Percentiles rank a stretch among this genome's conserved stretches.
phyloP scores from a whole-genome alignment of 2,888 invertebrate genomes.

The Drepana falcataria region DNA sequence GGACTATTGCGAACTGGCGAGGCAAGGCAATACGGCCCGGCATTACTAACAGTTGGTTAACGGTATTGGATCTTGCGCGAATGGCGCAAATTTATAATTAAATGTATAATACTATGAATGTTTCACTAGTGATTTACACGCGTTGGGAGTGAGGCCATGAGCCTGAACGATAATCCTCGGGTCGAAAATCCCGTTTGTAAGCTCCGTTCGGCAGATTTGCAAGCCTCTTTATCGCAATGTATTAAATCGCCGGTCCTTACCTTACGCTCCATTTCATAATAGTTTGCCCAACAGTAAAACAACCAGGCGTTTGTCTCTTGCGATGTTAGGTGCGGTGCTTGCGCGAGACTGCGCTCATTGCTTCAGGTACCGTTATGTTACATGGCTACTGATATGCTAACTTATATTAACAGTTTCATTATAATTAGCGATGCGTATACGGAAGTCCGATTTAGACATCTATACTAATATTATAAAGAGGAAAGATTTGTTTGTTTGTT shows the following conservation, averaged over 20 bases:
- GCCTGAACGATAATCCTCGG: conserved; percentile 29
- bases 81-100: conserved; percentile 57
- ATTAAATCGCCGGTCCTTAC: conserved; percentile 51
- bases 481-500: too few relatives aligned
- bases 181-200: conserved; percentile 56
- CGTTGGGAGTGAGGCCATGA: conserved; percentile 32
- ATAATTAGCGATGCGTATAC: too few relatives aligned
- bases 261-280: conserved; percentile 67
- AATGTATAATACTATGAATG: conserved; percentile 42
- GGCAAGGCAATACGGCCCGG: conserved; percentile 44
- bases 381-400: too few relatives aligned
- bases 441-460: too few relatives aligned
- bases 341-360: conserved; percentile 1
- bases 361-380: conserved; percentile 1
- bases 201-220: conserved; percentile 43
- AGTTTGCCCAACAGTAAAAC: conserved; percentile 57
- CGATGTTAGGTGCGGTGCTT: conserved; percentile 28
- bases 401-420: too few relatives aligned
- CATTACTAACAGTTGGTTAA: conserved; percentile 66
- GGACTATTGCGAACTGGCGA: conserved; percentile 56
- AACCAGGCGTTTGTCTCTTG: conserved; percentile 48
- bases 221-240: conserved; percentile 50
- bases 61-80: conserved; percentile 54
- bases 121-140: conserved; percentile 48
- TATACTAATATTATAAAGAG: too few relatives aligned